phyloP scores from a whole-genome alignment of 2,797 vertebrate genomes.

The Coregonus sp. region DNA sequence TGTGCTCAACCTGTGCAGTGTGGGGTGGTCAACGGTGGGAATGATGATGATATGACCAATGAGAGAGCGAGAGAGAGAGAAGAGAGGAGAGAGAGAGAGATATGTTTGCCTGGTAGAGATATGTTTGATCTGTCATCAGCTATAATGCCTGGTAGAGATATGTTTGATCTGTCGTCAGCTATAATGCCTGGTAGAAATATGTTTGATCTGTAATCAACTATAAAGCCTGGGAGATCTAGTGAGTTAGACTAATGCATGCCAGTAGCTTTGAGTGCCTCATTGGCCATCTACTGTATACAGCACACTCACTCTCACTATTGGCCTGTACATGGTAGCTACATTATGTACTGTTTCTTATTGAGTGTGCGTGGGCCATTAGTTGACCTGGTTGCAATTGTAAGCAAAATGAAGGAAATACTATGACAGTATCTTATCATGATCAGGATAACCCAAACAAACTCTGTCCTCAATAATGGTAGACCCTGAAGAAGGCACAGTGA shows the following conservation, averaged over 20 bases:
- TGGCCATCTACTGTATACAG: background rate
- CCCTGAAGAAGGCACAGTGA: too few species aligned
- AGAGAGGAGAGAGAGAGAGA: background rate
- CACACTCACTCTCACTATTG: background rate
- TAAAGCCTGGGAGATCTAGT: too few species aligned
- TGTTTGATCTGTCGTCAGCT: too few species aligned
- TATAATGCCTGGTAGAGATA: too few species aligned
- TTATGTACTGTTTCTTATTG: background rate
- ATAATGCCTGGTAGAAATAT: too few species aligned
- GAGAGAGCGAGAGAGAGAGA: background rate
- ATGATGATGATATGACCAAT: conserved; percentile 8
- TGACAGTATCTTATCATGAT: background rate
- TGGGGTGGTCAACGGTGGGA: background rate
- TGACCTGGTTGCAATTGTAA: background rate
- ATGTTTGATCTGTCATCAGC: too few species aligned
- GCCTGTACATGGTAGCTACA: background rate
- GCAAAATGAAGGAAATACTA: background rate
- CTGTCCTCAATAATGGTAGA: background rate
- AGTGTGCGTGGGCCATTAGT: too few species aligned
- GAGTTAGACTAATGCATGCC: too few species aligned
- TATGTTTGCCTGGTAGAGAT: too few species aligned
- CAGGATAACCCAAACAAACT: too few species aligned
- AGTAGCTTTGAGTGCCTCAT: too few species aligned
- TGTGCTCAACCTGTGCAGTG: background rate
- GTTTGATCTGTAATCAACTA: too few species aligned